These are phyloP conservation scores for Paratrypauchen microcephalus DNA, from an alignment of 2,797 vertebrate genomes.

Conservation along the genomic window DNA sequence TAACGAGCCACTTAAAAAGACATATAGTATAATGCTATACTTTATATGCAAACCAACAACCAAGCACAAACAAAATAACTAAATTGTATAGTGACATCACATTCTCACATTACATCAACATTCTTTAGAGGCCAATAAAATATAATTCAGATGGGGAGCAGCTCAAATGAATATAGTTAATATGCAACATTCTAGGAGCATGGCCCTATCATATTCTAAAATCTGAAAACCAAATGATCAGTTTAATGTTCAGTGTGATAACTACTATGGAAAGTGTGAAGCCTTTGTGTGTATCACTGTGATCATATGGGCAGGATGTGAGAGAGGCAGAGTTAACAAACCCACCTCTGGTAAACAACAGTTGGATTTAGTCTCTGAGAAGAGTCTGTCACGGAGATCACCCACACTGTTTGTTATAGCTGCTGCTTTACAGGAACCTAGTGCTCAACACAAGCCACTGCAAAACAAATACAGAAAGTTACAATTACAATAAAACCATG, in stretches of 20 bases:
- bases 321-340: constrained; percentile 59
- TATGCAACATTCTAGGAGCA: no score
- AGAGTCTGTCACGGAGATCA: constrained; percentile 12
- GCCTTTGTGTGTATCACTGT: background rate
- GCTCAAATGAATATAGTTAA: no score
- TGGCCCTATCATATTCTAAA: no score
- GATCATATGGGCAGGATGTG: constrained; percentile 75
- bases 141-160: no score
- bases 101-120: no score
- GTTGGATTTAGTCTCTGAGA: background rate
- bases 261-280: background rate
- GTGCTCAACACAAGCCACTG: background rate
- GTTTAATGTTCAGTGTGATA: background rate
- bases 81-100: background rate
- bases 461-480: background rate
- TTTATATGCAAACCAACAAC: background rate
- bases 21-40: background rate
- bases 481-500: background rate
- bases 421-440: background rate
- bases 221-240: background rate
- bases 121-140: no score
- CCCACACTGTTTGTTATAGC: background rate
- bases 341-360: constrained; percentile 71
- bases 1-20: background rate
- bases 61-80: no score